Conservation (phyloP, 2,888 invertebrate genomes). For the Pristionchus japonicus region DNA sequence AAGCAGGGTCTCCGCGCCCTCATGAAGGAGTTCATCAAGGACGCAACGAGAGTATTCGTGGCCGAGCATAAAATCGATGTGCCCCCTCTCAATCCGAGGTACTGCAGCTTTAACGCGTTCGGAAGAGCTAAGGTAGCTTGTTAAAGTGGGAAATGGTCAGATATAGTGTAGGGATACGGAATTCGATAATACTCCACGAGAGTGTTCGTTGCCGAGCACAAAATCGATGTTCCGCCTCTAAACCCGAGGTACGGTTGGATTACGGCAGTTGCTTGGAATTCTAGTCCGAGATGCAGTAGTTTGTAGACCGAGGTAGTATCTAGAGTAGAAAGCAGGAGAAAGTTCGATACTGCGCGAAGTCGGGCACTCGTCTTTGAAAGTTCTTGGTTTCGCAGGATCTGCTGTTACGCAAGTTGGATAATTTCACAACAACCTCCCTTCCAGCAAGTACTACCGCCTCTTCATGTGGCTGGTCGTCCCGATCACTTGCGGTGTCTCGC, state of each 20-base stretch:
- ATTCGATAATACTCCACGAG: too few species aligned
- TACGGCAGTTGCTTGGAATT: background rate
- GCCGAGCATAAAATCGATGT: slow-evolving; percentile 48
- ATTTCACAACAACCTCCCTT: too few species aligned
- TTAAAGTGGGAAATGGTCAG: too few species aligned
- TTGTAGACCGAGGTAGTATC: too few species aligned
- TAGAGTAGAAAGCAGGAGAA: too few species aligned
- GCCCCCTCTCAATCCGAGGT: slow-evolving; percentile 51
- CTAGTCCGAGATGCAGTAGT: slow-evolving; percentile 48
- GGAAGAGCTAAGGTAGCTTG: background rate
- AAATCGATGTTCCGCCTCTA: slow-evolving; percentile 52
- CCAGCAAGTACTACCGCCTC: slow-evolving; percentile 9
- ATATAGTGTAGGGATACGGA: too few species aligned
- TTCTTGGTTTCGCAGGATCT: too few species aligned
- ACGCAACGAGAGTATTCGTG: slow-evolving; percentile 70
- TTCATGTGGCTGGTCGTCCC: slow-evolving; percentile 59
- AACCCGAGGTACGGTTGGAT: background rate
- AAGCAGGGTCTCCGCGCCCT: slow-evolving; percentile 66
- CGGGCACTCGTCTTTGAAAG: too few species aligned
- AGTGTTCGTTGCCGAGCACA: slow-evolving; percentile 60
- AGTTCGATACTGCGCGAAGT: too few species aligned
- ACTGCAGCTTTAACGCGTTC: too few species aligned
- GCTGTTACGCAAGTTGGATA: too few species aligned
- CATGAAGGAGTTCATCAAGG: slow-evolving; percentile 70
- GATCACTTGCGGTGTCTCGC: slow-evolving; percentile 55